A percentile compares a stretch with the other conserved stretches of the same genome.
phyloP scores from a whole-genome alignment of 1,140 invertebrate genomes.

The Cotesia vestalis region DNA sequence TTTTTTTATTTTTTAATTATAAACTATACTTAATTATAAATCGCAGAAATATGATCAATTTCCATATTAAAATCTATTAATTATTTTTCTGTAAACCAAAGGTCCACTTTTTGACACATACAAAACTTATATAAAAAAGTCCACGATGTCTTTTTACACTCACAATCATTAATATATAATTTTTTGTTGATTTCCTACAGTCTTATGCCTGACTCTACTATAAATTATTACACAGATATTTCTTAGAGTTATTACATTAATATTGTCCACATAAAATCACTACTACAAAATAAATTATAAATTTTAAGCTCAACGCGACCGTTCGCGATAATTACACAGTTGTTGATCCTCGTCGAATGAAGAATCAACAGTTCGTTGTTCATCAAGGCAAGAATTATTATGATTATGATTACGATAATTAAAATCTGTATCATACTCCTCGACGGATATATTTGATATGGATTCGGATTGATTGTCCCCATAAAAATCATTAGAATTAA shows the following conservation, averaged over 20 bases:
- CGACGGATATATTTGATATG: conserved; percentile 48
- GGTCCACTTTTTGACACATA: too few species aligned
- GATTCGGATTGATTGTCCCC: conserved; percentile 38
- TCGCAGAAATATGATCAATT: too few species aligned
- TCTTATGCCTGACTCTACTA: background rate
- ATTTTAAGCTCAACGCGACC: background rate
- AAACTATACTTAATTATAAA: too few species aligned
- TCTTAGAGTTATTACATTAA: background rate
- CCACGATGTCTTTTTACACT: conserved; percentile 1
- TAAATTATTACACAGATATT: conserved; percentile 34
- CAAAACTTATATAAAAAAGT: too few species aligned
- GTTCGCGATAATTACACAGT: background rate
- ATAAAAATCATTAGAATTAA: background rate
- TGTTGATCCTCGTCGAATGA: background rate
- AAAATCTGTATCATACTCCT: background rate
- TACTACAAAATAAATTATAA: background rate
- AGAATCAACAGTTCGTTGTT: conserved; percentile 6
- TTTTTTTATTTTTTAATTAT: too few species aligned
- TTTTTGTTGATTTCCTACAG: background rate
- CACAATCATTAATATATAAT: conserved; percentile 18
- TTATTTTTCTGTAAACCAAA: too few species aligned
- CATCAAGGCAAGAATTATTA: conserved; percentile 32
- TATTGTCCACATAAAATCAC: conserved; percentile 5
- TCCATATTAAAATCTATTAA: too few species aligned
- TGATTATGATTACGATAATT: background rate